Base-by-base conservation (phyloP, 1,140 invertebrate species). In the Solenopsis fugax region DNA sequence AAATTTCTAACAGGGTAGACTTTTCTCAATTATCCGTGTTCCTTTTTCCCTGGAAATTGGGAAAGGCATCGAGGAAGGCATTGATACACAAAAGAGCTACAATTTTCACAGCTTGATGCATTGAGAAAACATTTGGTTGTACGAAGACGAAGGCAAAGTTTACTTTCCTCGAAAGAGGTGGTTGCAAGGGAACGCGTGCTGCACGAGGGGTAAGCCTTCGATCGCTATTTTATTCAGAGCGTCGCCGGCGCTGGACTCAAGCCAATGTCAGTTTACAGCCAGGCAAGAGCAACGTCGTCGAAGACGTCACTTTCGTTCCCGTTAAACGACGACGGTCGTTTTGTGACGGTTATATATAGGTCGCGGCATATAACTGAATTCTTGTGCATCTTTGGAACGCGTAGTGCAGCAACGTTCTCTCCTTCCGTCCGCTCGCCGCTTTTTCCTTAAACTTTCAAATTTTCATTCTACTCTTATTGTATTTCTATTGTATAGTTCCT, bases 191-290 rank as follows among this genome's bases (percentile, higher is more conserved):
- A 29, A 50, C 41, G 58, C 21, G 16, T 21, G 24, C 50, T 18
- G 24, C 58, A 34, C 58, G 37, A 62, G 41, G 41, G 41, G 65
- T 45, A 24, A 13, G 37, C 65, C 45, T 64, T 54, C 60, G 60
- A 50, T 73, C 41, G 86, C 60, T 24, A 62, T 29, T 89, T 89
- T 88, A 84, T 89, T 89, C 75, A 73, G 62, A 71, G 76, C 45
- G n/a, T 58, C 45, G 48, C 50, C 65, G 16, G 18, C 24, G 45
- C 71, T 89, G 88, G 88, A 84, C 86, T 16, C n/a, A 13, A 89
- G 88, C 86, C 88, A 88, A 69, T 54, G 64, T 82, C 67, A 67
- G 72, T 75, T 82, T 75, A 73, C 54, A 67, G 87, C 37, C 50
- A 37, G 62, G 34, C 62, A 41, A 69, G 21, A 65, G 48, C 48